Percentiles rank a stretch among this genome's conserved stretches.
Evolutionary conservation across 92 coral and sea anemone species (phyloP).

Genomic region (Plumapathes pennacea): DNA sequence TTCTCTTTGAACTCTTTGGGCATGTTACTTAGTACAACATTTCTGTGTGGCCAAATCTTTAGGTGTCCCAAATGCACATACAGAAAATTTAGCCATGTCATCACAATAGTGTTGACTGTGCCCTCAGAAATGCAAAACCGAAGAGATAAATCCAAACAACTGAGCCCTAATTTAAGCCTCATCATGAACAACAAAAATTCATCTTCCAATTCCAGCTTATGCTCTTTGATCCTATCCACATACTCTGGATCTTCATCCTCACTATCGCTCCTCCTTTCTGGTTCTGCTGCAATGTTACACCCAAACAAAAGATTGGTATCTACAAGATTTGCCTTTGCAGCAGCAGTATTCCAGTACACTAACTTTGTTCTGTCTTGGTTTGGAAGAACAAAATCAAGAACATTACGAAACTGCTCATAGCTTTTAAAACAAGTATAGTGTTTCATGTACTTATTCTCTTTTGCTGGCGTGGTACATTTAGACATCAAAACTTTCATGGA

Average conservation of each 20-base stretch:
- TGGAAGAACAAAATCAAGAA: conserved; percentile 48
- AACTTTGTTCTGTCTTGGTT: conserved; percentile 13
- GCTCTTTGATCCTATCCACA: conserved; percentile 6
- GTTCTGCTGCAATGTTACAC: conserved; percentile 31
- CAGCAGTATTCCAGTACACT: conserved; percentile 29
- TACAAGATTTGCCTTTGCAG: conserved; percentile 12
- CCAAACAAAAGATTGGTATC: conserved; percentile 30
- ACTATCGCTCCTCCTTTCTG: conserved; percentile 3
- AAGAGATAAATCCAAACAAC: conserved; percentile 31
- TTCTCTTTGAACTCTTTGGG: conserved; percentile 31
- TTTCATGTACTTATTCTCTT: conserved; percentile 29
- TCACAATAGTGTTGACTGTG: conserved; percentile 20
- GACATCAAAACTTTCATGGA: conserved; percentile 20
- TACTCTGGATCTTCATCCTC: conserved; percentile 17
- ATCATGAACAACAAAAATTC: conserved; percentile 44
- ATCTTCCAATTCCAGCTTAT: conserved; percentile 30
- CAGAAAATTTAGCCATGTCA: conserved; percentile 49
- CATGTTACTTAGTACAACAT: conserved; percentile 30
- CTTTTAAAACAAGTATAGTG: conserved; percentile 39
- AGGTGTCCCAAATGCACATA: conserved; percentile 40
- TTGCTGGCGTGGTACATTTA: conserved; percentile 4
- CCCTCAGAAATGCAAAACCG: conserved; percentile 43
- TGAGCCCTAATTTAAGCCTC: conserved; percentile 30
- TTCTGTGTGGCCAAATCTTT: conserved; percentile 57
- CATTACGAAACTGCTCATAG: conserved; percentile 35